Evolutionary conservation across 1,140 invertebrate genomes (phyloP), one percentile per base, ranked within the genome.

Genomic region (Heliothis subflexa): DNA sequence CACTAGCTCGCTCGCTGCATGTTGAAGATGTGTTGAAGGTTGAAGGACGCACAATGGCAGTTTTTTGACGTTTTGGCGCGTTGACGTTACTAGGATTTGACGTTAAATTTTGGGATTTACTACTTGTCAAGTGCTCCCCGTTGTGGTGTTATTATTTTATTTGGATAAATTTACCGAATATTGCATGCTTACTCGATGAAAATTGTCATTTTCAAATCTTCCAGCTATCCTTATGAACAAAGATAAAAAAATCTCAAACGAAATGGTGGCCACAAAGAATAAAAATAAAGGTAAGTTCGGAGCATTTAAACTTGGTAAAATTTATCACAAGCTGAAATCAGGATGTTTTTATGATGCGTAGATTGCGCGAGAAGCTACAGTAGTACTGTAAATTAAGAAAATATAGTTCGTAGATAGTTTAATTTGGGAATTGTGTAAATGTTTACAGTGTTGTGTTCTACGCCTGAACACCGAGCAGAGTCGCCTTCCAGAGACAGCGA

Each of bases 381-480:
- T 28, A 13, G 3, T 25, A 10, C 4, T 18, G 0, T 13, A 25
- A n/a, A 25, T 59, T 13, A 13, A 64, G 5, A 10, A 40, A 62
- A 5, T 9, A 10, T 16, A 14, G 12, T 16, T 52, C n/a, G 45
- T 33, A 33, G 10, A 14, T 4, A n/a, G 55, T 68, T 28, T 7
- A n/a, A 68, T 28, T 50, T 28, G 3, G n/a, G 47, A 50, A 28
- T 13, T 40, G 21, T 14, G 14, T 52, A n/a, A 45, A 12, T 50
- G 7, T 25, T 93, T 93, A 82, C 84, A 95, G 94, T 91, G 40
- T 83, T 90, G n/a, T 94, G 93, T 85, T 95, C 94, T 45, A 95
- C 94, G 49, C 93, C 92, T 16, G 90, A 93, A 73, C 89, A 88
- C 68, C 78, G 78, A 47, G 71, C 84, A 21, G 89, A 94, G 49